Base-by-base conservation (phyloP, 1,140 invertebrate genomes). In the Drosophila pruinosa region DNA sequence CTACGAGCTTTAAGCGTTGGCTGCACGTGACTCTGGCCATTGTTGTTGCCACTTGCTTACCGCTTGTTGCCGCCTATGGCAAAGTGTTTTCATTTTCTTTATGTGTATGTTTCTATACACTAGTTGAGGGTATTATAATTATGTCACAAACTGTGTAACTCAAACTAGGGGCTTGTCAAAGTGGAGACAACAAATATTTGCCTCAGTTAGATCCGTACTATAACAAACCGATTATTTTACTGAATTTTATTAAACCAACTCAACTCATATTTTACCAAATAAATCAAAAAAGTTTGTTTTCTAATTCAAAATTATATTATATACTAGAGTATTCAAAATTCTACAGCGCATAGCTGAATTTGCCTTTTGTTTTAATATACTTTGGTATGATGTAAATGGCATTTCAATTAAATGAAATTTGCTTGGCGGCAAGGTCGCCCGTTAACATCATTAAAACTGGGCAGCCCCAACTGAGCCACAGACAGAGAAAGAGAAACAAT, bases 341-440 rank as follows among this genome's bases (percentile, higher is more conserved):
- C 31, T 34, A 3, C 31, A 34, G 31, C n/a, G n/a, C 19, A 5
- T 5, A 17, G 65, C 38, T 21, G 15, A 24, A 36, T 50, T 39
- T 45, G 34, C 12, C 3, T 15, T 22, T 26, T 26, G 28, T 54
- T 36, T 22, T 75, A 69, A 69, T 67, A 58, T 53, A 52, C 56
- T n/a, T 53, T 52, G 26, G 64, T 70, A 65, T 85, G 76, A 75
- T 85, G 81, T 82, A 85, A 85, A 85, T 85, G 81, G 81, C 70
- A 78, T 78, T 81, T 85, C 81, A 85, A 85, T 88, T 85, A 85
- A 88, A 79, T 54, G 65, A 62, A 74, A 75, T 77, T 77, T 57
- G 77, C 82, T 70, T 68, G 72, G 54, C 69, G 48, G 75, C 77
- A 85, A 86, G 81, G 80, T 86, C 77, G 77, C 56, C 59, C 76